A percentile compares a stretch with the other conserved stretches of the same genome.
These are phyloP conservation scores for Drosophila basisetae DNA, from an alignment of 2,888 invertebrate species.

Conservation along the genomic window DNA sequence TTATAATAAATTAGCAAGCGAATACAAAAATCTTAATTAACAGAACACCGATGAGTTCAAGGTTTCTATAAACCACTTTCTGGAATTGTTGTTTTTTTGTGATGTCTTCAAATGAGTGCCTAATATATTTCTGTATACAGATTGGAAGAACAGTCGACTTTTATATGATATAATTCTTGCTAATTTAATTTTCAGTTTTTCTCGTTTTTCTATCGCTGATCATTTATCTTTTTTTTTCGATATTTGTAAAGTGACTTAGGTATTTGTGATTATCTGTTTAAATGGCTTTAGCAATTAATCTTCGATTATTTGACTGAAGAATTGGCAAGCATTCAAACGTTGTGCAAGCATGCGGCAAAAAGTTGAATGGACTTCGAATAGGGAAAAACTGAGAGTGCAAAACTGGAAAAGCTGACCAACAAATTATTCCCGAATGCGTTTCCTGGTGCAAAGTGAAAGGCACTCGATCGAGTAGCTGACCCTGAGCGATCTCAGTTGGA, in stretches of 20 bases:
- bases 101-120: conserved; percentile 37
- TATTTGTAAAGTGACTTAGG: conserved; percentile 41
- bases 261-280: conserved; percentile 25
- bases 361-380: conserved; percentile 74
- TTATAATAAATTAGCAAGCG: conserved; percentile 63
- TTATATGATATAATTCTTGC: conserved; percentile 47
- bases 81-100: conserved; percentile 12
- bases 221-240: conserved; percentile 65
- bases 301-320: conserved; percentile 42
- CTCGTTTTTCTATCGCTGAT: background rate
- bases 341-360: conserved; percentile 25
- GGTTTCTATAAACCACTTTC: conserved; percentile 47
- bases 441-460: conserved; percentile 76
- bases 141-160: conserved; percentile 21
- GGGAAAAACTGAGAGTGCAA: background rate
- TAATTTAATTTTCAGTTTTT: conserved; percentile 70
- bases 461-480: conserved; percentile 50
- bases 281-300: conserved; percentile 61
- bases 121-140: conserved; percentile 6
- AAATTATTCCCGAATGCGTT: conserved; percentile 43
- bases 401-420: conserved; percentile 24
- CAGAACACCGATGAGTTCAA: conserved; percentile 63
- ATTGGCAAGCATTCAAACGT: conserved; percentile 31
- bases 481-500: conserved; percentile 53
- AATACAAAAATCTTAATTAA: conserved; percentile 67